Conservation (phyloP, 2,797 vertebrate species). For the Threskiornis aethiopicus region DNA sequence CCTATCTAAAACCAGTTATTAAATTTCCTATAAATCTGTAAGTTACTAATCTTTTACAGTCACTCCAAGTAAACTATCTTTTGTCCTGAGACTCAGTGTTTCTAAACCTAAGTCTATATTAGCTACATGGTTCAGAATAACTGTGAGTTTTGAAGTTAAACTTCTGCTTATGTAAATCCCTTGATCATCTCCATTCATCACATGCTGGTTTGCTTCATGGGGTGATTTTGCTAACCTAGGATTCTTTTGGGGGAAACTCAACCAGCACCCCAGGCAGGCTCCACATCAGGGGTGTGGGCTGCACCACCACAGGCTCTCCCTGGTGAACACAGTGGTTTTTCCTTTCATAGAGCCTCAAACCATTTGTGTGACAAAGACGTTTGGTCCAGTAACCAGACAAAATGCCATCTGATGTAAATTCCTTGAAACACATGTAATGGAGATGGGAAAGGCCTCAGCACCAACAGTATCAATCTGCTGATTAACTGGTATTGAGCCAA, state of each 20-base stretch:
- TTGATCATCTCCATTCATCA: not conserved
- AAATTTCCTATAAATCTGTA: not conserved
- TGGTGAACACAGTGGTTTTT: not conserved
- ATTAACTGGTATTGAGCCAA: not conserved
- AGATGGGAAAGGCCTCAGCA: not conserved
- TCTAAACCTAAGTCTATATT: not conserved
- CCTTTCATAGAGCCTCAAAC: not conserved
- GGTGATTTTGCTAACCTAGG: not conserved
- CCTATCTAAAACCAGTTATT: not conserved
- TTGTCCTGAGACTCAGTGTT: not conserved
- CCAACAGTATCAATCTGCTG: not conserved
- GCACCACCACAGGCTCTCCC: not conserved
- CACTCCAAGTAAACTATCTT: not conserved
- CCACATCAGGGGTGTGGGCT: not conserved
- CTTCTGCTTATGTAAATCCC: not conserved
- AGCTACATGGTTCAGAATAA: not conserved
- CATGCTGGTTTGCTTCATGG: not conserved
- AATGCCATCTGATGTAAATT: not conserved
- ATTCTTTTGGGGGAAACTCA: not conserved
- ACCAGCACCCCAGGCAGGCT: not conserved
- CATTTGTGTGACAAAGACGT: not conserved
- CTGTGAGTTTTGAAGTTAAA: not conserved
- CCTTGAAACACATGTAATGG: not conserved
- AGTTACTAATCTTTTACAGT: not conserved
- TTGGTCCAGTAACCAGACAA: not conserved